Evolutionary conservation across 30 jellyfish, hydroid and myxozoan species (phyloP), one percentile per base, ranked within the genome.

Genomic region (Morbakka virulenta): DNA sequence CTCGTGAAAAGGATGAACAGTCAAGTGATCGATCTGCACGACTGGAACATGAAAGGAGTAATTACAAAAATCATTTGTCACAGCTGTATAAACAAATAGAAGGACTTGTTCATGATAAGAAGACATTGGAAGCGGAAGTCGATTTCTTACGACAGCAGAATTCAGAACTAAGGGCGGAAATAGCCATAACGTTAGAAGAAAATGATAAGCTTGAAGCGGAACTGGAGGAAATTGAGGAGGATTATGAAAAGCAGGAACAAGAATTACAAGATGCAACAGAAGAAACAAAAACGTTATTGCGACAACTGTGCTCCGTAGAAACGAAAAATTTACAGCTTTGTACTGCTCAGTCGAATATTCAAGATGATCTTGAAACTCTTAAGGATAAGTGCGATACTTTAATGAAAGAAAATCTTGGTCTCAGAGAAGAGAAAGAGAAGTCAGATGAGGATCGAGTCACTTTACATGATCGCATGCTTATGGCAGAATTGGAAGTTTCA

Each of bases 401-500:
- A 74, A 69, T 74, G 73, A 61, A 67, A 29, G 99, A 83, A 30
- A 93, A 93, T 53, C 53, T 35, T 4, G 26, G 80, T 62, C 52
- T 85, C 68, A 76, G 74, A 14, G 85, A 69, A 13, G 94, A 80
- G 63, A 66, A 63, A 11, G 89, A 71, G 36, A 35, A 50, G 4
- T 57, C 57, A 62, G 99, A 80, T 11, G 89, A 63, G 62, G 89
- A 93, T 57, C 80, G 53, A 50, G 77, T 81, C 31, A 86, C 99
- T 11, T 69, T 86, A 80, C 88, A 77, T 17, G 99, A 93, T 41
- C 85, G 96, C 13, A 81, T 93, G 91, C 62, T 93, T 61, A 81
- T 93, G 97, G 96, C 99, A 33, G 99, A 93, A 67, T 86, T 93
- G 53, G 97, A 93, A 41, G 95, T 93, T 3, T 86, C 97, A 3